These are phyloP conservation scores for Ypsolopha scabrella DNA, from an alignment of 2,888 invertebrate species.

Conservation along the genomic window DNA sequence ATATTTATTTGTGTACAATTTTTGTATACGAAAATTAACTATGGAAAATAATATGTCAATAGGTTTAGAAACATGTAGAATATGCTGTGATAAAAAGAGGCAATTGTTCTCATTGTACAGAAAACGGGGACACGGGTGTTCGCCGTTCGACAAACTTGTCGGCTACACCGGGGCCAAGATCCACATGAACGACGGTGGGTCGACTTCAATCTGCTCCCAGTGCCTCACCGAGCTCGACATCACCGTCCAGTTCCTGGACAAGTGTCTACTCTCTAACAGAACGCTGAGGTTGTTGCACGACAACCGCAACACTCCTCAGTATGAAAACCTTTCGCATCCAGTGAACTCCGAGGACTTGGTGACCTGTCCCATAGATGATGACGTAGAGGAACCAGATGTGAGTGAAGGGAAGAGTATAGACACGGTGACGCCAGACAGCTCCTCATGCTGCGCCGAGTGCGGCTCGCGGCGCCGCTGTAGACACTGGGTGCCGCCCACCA, in stretches of 20 bases:
- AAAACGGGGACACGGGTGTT: slow-evolving; percentile 20
- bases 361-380: too few species aligned
- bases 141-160: slow-evolving; percentile 27
- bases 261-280: slow-evolving; percentile 27
- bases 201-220: slow-evolving; percentile 31
- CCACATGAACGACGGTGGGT: slow-evolving; percentile 25
- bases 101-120: slow-evolving; percentile 26
- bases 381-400: slow-evolving; percentile 7
- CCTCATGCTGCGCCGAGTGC: slow-evolving; percentile 20
- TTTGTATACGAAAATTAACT: too few species aligned
- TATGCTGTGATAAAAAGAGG: slow-evolving; percentile 14
- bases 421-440: not conserved
- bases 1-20: too few species aligned
- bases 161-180: slow-evolving; percentile 25
- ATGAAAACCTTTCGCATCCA: too few species aligned
- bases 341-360: too few species aligned
- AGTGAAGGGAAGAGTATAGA: slow-evolving; percentile 8
- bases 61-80: too few species aligned
- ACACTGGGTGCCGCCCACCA: slow-evolving; percentile 23
- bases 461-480: slow-evolving; percentile 26
- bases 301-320: too few species aligned
- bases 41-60: too few species aligned
- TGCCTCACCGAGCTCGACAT: slow-evolving; percentile 34
- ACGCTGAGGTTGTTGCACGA: too few species aligned
- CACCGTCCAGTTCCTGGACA: slow-evolving; percentile 30